phyloP scores from a whole-genome alignment of 2,797 vertebrate genomes.

The Ptychobarbus kaznakovi region DNA sequence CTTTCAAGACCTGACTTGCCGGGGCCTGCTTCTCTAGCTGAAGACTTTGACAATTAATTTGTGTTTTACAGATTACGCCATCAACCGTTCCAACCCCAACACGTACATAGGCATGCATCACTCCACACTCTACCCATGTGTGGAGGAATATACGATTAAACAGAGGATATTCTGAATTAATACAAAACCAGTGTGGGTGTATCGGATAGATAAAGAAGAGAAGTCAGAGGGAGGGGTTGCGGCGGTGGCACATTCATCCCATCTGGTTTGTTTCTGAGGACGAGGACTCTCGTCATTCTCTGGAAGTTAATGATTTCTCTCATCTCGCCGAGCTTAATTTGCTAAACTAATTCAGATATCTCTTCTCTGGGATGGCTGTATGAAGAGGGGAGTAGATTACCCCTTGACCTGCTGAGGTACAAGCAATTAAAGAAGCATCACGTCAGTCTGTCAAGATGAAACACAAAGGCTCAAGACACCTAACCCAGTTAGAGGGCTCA shows the following conservation, averaged over 20 bases:
- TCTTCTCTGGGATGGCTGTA: conserved; percentile 63
- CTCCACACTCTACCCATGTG: conserved; percentile 16
- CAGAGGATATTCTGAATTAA: conserved; percentile 41
- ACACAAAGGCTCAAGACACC: conserved; percentile 73
- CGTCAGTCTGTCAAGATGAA: conserved; percentile 68
- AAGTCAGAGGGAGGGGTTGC: conserved; percentile 7
- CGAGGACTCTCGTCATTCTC: conserved; percentile 23
- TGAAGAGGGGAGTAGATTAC: conserved; percentile 48
- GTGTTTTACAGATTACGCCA: conserved; percentile 75
- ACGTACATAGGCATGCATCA: conserved; percentile 8
- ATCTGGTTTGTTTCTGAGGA: conserved; percentile 41
- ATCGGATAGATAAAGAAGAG: not conserved
- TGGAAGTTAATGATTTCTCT: conserved; percentile 51
- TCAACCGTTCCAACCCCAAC: conserved; percentile 66
- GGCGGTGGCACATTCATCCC: conserved; percentile 11
- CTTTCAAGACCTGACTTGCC: conserved; percentile 64
- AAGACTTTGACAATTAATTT: conserved; percentile 79
- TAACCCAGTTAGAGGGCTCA: conserved; percentile 76
- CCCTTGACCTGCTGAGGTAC: conserved; percentile 74
- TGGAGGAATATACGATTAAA: conserved; percentile 22
- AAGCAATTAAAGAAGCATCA: conserved; percentile 75
- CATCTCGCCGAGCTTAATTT: conserved; percentile 67
- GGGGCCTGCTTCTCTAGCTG: conserved; percentile 62
- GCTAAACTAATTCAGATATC: conserved; percentile 65
- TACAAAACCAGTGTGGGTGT: not conserved